Base-by-base conservation (phyloP, 2,797 vertebrate genomes). In the Holocentrus rufus region DNA sequence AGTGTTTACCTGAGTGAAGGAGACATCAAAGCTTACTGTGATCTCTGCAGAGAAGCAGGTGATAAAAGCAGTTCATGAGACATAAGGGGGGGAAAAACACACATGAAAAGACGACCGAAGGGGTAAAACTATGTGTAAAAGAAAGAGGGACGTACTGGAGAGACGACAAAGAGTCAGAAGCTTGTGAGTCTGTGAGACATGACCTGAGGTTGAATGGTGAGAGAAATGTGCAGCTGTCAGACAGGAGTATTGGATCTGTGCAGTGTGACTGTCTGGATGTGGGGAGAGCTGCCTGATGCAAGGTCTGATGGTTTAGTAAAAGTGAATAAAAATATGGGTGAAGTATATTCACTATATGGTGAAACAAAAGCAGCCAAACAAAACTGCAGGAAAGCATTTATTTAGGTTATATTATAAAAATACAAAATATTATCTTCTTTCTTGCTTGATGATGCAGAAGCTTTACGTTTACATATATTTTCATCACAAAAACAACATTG, bases 1-100 rank as follows among this genome's bases (percentile, higher is more conserved):
- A 9, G 64, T 79, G 69, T 83, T 68, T 73, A 65, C 55, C 61
- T 36, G 42, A 53, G 36, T 64, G 60, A 76, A 69, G 66, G 49
- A 69, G 20, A 66, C 69, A 74, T 78, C 69, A 62, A 79, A 79
- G 72, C 31, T 14, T 14, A 13, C 18, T 30, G 57, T 72, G 53
- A 68, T 65, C 27, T 66, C 54, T 65, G n/a, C 11, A n/a, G 25
- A 56, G 57, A 66, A 75, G 61, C 42, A 7, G 36, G 23, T 10
- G 25, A 66, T 78, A 54, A 73, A 69, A 70, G 65, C 57, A 20
- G 22, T 70, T 67, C 34, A 62, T 50, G 14, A 42, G 14, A 49
- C 31, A 59, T 49, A 7, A 7, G 47, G 47, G 47, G 39, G 13
- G 13, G 13, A 25, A 39, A 55, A 34, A 20, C 17, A 23, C 17